Base-by-base conservation (phyloP, 2,888 invertebrate species). In the Drosophila putrida region DNA sequence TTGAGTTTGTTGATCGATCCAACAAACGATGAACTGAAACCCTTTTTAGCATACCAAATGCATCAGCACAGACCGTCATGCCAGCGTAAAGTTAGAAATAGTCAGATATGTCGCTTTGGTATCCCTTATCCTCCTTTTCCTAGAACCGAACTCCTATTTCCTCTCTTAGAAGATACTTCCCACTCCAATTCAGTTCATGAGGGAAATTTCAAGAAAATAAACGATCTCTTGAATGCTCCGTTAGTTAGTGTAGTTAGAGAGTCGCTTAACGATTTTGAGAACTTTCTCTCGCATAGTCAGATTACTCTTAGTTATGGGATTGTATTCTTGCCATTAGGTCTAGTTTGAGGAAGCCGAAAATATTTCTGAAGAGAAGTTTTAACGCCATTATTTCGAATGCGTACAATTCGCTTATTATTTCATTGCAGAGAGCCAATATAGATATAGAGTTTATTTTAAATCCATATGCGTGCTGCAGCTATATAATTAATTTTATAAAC, bases 21-120 rank as follows among this genome's bases (percentile, higher is more conserved):
- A n/a, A n/a, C n/a, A n/a, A n/a, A n/a, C n/a, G n/a, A n/a, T n/a
- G n/a, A n/a, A n/a, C n/a, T n/a, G n/a, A n/a, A n/a, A n/a, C n/a
- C n/a, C n/a, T n/a, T n/a, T n/a, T n/a, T n/a, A n/a, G n/a, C n/a
- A n/a, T n/a, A n/a, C n/a, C n/a, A n/a, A n/a, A n/a, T n/a, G n/a
- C n/a, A n/a, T n/a, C n/a, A n/a, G n/a, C 83, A 80, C 72, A 74
- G 76, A 74, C 64, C 78, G 75, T 86, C 38, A 13, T 43, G 43
- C 25, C 4, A 43, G 25, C 25, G 25, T 2, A 25, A 15, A 9
- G 11, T 43, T 0, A 43, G 25, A 25, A 25, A 10, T 25, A 25
- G 11, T 2, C 4, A 25, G 11, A 43, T 43, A 6, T 43, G 11
- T 6, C 11, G 25, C 6, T 43, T 43, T 25, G 43, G 20, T 43